Percentiles rank a stretch among this genome's conserved stretches.
phyloP scores from a whole-genome alignment of 2,113 vertebrate genomes.

The Corvus moneduloides region DNA sequence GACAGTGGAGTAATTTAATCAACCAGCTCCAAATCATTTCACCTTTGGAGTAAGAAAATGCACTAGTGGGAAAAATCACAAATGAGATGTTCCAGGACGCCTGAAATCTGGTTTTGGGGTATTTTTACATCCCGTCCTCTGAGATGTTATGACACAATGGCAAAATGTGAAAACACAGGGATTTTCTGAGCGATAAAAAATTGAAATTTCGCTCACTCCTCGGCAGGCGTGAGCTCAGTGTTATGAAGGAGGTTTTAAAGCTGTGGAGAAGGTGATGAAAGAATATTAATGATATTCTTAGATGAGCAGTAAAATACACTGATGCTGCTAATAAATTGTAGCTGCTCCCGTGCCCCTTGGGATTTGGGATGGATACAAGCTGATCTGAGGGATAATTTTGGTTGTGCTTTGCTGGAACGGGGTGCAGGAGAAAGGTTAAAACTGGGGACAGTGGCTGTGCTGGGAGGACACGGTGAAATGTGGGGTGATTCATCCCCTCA shows the following conservation, averaged over 20 bases:
- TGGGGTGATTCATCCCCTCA: neutral
- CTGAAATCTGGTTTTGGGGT: neutral
- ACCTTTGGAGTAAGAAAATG: neutral
- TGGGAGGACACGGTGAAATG: neutral
- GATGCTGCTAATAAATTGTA: constrained; percentile 12
- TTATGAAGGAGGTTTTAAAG: constrained; percentile 9
- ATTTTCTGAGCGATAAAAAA: neutral
- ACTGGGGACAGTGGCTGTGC: rapidly evolving
- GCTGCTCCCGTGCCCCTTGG: neutral
- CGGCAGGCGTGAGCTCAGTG: neutral
- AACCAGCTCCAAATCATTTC: constrained; percentile 18
- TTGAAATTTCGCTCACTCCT: neutral
- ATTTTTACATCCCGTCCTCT: neutral
- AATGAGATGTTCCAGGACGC: neutral
- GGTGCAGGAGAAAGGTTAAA: neutral
- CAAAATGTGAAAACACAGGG: neutral
- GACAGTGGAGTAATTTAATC: constrained; percentile 2
- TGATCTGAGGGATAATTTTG: neutral
- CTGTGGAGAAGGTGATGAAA: constrained; percentile 21
- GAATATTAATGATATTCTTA: constrained; percentile 32
- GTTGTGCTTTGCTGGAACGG: neutral
- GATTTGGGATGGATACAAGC: neutral
- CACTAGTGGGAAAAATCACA: neutral
- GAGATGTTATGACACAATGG: neutral
- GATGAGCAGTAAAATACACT: neutral